phyloP scores from a whole-genome alignment of 2,797 vertebrate species.

The Alcedo quadribrachys region DNA sequence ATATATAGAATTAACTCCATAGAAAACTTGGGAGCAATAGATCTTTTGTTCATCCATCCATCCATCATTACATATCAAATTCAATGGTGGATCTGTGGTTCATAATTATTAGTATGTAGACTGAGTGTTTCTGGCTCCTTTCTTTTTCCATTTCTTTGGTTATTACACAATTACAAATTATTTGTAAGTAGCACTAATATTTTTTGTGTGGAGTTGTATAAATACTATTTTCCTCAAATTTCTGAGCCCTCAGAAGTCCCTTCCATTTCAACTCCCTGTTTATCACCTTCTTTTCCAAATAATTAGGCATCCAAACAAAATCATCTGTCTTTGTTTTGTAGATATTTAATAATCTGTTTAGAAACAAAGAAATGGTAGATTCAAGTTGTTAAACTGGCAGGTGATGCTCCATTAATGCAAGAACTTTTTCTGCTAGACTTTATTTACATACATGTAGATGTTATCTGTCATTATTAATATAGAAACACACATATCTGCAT shows the following conservation, averaged over 20 bases:
- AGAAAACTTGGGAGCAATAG: not conserved
- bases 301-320: not conserved
- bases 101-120: not conserved
- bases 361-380: not conserved
- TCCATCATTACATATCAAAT: not conserved
- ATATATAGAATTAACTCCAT: not conserved
- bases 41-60: not conserved
- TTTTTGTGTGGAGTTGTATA: accelerated
- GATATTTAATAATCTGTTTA: not conserved
- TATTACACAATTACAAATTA: not conserved
- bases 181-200: not conserved
- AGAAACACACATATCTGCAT: not conserved
- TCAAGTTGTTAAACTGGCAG: not conserved
- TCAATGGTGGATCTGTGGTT: not conserved
- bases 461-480: not conserved
- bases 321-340: not conserved
- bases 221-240: not conserved
- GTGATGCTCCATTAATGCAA: not conserved
- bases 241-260: not conserved
- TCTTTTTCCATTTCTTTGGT: not conserved
- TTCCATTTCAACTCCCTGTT: not conserved
- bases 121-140: not conserved
- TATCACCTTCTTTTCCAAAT: not conserved
- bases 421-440: not conserved
- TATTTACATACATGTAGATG: not conserved